Evolutionary conservation across 2,888 invertebrate genomes (phyloP), one percentile per base, ranked within the genome.

Genomic region (Autographa gamma): DNA sequence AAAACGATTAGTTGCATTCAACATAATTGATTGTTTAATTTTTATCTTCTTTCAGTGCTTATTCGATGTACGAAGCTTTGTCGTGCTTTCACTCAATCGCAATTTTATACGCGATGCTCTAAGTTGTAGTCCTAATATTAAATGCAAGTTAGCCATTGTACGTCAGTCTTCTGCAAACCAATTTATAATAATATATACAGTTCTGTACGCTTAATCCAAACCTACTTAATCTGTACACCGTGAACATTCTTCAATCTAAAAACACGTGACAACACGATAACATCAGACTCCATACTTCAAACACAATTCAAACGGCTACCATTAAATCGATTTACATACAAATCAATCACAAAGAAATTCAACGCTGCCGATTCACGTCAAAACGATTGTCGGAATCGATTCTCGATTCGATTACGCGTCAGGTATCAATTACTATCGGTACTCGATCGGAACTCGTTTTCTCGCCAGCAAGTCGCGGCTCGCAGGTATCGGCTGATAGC

Each of bases 401-500:
- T 82, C 71, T 78, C 74, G 76, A 81, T 70, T 72, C 60, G 79
- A 80, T 77, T 79, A 67, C 62, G 69, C 74, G 76, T 77, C 83
- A 73, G 73, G 78, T 83, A 82, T 82, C 82, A 80, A 82, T 83
- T 82, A 80, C 83, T 70, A 82, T 83, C 78, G 81, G 60, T 76
- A 78, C 78, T 78, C 73, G 78, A 81, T 81, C 82, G 78, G 68
- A 76, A 77, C 77, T 77, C 77, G 77, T 77, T 77, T 76, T 70
- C 76, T 76, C 79, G 79, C 79, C 65, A 19, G 62, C 69, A 5
- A 69, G 43, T 77, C 81, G 77, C 68, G 71, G 63, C 59, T 31
- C 61, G 70, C 69, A 72, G 63, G 71, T 73, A 73, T 73, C 73
- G 66, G 71, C 32, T 74, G 90, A 90, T 91, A 90, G 88, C 87